Evolutionary conservation across 2,113 vertebrate species (phyloP).

Genomic region (Atractosteus spatula): DNA sequence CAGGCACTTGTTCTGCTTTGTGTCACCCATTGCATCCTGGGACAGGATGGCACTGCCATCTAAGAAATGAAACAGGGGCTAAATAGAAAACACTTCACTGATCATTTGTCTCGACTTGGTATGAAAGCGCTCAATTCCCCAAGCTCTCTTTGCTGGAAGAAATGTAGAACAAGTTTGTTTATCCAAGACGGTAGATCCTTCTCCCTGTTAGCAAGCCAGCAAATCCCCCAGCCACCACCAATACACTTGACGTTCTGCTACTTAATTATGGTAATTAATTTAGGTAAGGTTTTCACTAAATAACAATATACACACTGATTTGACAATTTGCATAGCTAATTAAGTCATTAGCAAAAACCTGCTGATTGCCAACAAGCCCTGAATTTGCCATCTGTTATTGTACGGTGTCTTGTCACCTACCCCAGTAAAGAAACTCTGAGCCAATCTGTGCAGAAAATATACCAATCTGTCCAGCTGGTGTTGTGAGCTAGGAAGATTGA

Average conservation of each 20-base stretch:
- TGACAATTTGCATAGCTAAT: conserved; percentile 99
- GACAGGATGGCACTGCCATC: conserved; percentile 38
- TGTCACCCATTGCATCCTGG: conserved; percentile 32
- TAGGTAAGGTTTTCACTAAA: conserved; percentile 96
- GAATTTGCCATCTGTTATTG: conserved; percentile 95
- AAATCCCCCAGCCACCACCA: conserved; percentile 56
- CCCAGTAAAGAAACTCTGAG: conserved; percentile 68
- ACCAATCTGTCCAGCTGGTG: conserved; percentile 83
- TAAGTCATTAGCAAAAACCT: conserved; percentile 96
- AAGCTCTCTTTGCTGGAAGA: not conserved
- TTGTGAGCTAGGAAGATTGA: conserved; percentile 68
- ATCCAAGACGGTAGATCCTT: conserved; percentile 38
- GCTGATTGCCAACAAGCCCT: conserved; percentile 95
- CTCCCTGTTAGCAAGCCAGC: conserved; percentile 49
- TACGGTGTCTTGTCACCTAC: conserved; percentile 86
- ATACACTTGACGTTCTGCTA: conserved; percentile 81
- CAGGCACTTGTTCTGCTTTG: conserved; percentile 4
- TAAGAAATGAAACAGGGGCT: conserved; percentile 12
- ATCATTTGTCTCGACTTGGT: conserved; percentile 50
- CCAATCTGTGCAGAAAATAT: conserved; percentile 77
- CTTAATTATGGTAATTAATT: conserved; percentile 98
- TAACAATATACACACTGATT: conserved; percentile 97
- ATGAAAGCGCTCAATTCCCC: conserved; percentile 37
- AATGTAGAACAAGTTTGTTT: conserved; percentile 41
- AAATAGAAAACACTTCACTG: conserved; percentile 56